Conservation (phyloP, 2,113 vertebrate species). For the Tapirus terrestris region DNA sequence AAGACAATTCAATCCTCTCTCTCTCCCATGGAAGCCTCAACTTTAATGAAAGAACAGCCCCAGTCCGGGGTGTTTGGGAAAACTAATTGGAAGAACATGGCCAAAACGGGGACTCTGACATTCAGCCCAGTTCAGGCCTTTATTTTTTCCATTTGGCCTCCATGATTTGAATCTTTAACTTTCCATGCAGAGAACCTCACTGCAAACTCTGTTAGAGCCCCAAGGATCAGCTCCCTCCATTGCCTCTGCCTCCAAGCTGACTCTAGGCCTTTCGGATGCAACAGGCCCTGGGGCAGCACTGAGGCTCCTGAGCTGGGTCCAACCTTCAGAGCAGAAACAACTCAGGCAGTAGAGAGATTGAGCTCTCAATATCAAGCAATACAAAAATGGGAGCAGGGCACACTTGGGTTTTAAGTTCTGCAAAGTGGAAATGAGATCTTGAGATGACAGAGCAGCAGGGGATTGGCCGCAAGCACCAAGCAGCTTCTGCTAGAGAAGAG, state of each 20-base stretch:
- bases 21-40: background rate
- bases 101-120: background rate
- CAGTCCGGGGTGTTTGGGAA: background rate
- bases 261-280: background rate
- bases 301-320: background rate
- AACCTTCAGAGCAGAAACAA: background rate
- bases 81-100: background rate
- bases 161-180: background rate
- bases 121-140: background rate
- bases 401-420: background rate
- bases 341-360: background rate
- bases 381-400: background rate
- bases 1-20: background rate
- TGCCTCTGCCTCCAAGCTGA: background rate
- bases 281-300: background rate
- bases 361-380: background rate
- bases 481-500: background rate
- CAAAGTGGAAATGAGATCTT: background rate
- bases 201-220: background rate
- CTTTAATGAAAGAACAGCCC: background rate
- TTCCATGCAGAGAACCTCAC: background rate
- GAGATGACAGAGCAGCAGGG: background rate
- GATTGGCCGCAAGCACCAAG: conserved; percentile 24
- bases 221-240: background rate
- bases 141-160: background rate